Evolutionary conservation across 2,797 vertebrate genomes (phyloP).

Genomic region (Taeniopygia guttata): DNA sequence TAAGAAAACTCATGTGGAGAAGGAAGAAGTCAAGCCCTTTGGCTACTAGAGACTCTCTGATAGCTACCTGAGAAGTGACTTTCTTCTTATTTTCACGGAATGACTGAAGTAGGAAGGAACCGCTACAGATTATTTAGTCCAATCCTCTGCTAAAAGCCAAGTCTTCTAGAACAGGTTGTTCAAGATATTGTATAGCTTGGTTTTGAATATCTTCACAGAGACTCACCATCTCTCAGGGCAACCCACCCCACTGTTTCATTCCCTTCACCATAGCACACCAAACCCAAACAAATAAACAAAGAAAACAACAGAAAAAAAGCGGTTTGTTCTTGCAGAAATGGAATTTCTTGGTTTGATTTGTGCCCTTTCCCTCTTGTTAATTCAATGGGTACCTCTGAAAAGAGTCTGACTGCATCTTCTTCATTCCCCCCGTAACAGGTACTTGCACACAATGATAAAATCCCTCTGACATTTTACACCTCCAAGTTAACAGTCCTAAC

Average conservation of each 20-base stretch:
- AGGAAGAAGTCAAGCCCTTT: neutral
- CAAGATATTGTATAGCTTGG: neutral
- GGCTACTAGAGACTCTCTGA: neutral
- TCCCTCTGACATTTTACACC: neutral
- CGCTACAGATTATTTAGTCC: neutral
- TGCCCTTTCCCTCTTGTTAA: neutral
- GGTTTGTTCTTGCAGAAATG: neutral
- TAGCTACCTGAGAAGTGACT: neutral
- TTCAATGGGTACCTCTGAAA: neutral
- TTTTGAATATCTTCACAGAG: neutral
- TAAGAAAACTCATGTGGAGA: neutral
- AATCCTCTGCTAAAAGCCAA: neutral
- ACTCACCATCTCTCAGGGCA: neutral
- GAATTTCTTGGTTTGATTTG: neutral
- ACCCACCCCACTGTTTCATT: neutral
- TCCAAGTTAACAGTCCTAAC: neutral
- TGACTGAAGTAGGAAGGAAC: neutral
- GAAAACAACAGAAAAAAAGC: neutral
- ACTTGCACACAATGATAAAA: accelerated
- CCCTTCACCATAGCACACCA: neutral
- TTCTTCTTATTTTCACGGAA: neutral
- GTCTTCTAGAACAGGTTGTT: neutral
- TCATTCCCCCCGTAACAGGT: neutral
- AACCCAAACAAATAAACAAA: neutral
- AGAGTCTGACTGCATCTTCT: neutral